Base-by-base conservation (phyloP, 2,797 vertebrate genomes). In the Pseudopleuronectes americanus region DNA sequence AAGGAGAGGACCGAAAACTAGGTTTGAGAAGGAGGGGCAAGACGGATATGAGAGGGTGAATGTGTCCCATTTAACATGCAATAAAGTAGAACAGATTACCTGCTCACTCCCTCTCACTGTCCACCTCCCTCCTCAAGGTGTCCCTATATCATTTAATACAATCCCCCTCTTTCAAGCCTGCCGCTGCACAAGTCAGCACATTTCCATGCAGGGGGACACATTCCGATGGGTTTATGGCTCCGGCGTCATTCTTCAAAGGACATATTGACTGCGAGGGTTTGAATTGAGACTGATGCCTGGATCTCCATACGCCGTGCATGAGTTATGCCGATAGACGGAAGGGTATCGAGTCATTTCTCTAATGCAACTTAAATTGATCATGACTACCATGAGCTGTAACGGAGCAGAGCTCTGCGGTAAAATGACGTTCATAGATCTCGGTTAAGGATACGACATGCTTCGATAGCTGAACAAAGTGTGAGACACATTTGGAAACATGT, bases 11-110 rank as follows among this genome's bases (percentile, higher is more conserved):
- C 16, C 76, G 53, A 43, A 14, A 63, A 76, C 2, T 24, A 75
- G 69, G 69, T 68, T 68, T 68, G 65, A 76, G 68, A 80, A 80
- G 58, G 77, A 76, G 78, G 65, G 38, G 64, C 67, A 65, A 33
- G 21, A 52, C 67, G 24, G 49, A 76, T 80, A 63, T 3, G 54
- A 76, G 75, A 68, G 26, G 73, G 66, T 59, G 41, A 72, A 66
- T 6, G 52, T 69, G 83, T 87, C 83, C 74, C 78, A 88, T 86
- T 89, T 87, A 86, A 84, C 85, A 87, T 74, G 81, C 74, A 87
- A 88, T 87, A 88, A 86, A 85, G 83, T 76, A 73, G 85, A 87
- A 89, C 77, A 76, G 69, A 89, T 90, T 73, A 85, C 76, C 81
- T 81, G 56, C 77, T 70, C 68, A 5, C 78, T 75, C 53, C 55